phyloP scores from a whole-genome alignment of 2,797 vertebrate species.

The Lagocephalus sceleratus region DNA sequence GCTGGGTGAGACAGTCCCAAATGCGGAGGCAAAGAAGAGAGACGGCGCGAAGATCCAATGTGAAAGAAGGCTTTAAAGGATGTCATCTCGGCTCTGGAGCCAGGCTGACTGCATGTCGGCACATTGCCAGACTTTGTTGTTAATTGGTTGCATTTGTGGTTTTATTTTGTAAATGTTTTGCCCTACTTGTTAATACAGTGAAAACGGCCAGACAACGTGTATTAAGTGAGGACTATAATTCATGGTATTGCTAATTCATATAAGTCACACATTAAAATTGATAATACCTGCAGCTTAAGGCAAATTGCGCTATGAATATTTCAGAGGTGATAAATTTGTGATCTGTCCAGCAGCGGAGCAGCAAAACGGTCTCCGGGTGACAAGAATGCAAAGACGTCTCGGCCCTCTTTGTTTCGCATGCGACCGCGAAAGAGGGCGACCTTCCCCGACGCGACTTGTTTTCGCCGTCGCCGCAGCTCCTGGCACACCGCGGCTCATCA shows the following conservation, averaged over 20 bases:
- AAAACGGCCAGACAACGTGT: too few relatives aligned
- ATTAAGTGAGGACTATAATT: too few relatives aligned
- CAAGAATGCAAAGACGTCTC: conserved; percentile 23
- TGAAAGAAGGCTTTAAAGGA: conserved; percentile 36
- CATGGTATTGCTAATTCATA: too few relatives aligned
- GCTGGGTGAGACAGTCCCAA: conserved; percentile 27
- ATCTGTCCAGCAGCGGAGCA: conserved; percentile 12
- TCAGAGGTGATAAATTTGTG: too few relatives aligned
- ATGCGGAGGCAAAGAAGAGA: conserved; percentile 3
- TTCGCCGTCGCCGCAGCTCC: conserved; percentile 30
- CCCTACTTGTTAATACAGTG: too few relatives aligned
- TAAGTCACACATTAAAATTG: too few relatives aligned
- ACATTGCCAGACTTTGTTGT: too few relatives aligned
- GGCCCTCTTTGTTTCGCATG: conserved; percentile 25
- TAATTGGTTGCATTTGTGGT: too few relatives aligned
- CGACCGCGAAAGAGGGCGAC: conserved; percentile 4
- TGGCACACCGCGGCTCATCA: conserved; percentile 46
- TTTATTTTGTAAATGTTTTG: too few relatives aligned
- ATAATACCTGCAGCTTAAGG: too few relatives aligned
- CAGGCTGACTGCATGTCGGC: not conserved
- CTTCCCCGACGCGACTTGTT: conserved; percentile 15
- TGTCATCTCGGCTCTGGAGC: conserved; percentile 29
- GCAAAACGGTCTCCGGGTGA: conserved; percentile 31
- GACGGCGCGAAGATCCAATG: conserved; percentile 9
- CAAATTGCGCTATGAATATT: too few relatives aligned